Evolutionary conservation across 2,113 vertebrate species (phyloP), one percentile per base, ranked within the genome.

Genomic region (Boulengeromyrus knoepffleri): DNA sequence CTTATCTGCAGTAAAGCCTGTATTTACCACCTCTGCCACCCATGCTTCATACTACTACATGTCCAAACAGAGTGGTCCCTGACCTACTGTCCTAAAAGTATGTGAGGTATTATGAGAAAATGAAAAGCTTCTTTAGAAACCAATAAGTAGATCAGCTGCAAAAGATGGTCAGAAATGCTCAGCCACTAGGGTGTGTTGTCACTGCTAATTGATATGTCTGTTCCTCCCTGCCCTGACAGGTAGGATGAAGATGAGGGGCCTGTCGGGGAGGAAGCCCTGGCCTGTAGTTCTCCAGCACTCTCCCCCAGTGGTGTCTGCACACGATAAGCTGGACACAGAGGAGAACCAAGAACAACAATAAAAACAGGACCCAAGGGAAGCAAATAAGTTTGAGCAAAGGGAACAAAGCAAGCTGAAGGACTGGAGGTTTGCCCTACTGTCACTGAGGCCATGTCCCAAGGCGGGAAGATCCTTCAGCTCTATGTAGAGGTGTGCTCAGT

Each of bases 401-500:
- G 31, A 53, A 56, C 15, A 19, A n/a, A 31, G 8, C 4, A 87
- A 70, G 52, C 52, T n/a, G 8, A 66, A 88, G 85, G 88, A 62
- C 36, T 45, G 88, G 39, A 84, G 62, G 74, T 12, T 53, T 31
- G 27, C 24, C 45, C 45, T 39, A 5, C 24, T 88, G 62, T 42
- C 17, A 24, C 83, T 8, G 70, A 80, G 84, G 88, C 24, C 88
- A 96, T 96, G 96, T 94, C 96, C 84, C 95, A 96, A 91, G 91
- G 94, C 10, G 95, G 95, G 24, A 95, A 95, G 90, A 93, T 96
- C 46, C 93, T 96, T 46, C 95, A 96, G 87, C 93, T 97, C 45
- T 96, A 96, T 0, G 95, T 97, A 5, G 95, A 96, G 86, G 95
- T 97, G 89, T 92, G 96, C 46, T 93, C 96, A 47, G 92, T 95